Percentiles rank a stretch among this genome's conserved stretches.
phyloP scores from a whole-genome alignment of 2,888 invertebrate species.

The Drosophila crucigera region DNA sequence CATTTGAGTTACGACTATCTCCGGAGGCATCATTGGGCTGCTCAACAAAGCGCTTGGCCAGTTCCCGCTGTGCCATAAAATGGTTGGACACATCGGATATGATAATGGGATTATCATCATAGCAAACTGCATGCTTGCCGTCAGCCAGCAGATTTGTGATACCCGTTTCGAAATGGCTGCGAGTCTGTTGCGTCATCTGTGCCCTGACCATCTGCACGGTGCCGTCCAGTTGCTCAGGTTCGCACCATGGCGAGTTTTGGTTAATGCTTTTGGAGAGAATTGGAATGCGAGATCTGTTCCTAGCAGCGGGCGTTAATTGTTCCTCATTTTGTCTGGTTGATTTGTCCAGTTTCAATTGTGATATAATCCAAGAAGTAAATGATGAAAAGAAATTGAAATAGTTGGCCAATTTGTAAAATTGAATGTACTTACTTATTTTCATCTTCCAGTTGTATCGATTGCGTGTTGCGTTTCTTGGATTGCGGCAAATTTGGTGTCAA shows the following conservation, averaged over 20 bases:
- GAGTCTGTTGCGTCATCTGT: constrained; percentile 26
- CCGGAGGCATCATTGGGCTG: constrained; percentile 12
- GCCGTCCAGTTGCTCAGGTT: constrained; percentile 30
- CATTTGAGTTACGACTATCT: constrained; percentile 45
- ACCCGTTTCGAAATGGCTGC: constrained; percentile 12
- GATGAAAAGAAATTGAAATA: neutral
- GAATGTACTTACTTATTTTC: constrained; percentile 29
- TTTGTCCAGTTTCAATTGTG: neutral
- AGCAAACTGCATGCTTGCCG: constrained; percentile 6
- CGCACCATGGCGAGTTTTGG: constrained; percentile 16
- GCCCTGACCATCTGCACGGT: constrained; percentile 48
- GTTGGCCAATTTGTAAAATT: neutral
- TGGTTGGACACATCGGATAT: constrained; percentile 74
- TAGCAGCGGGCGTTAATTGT: neutral
- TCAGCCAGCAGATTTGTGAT: constrained; percentile 1
- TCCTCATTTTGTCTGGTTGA: neutral
- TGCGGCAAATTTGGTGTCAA: constrained; percentile 72
- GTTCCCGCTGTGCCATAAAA: constrained; percentile 46
- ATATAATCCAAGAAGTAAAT: constrained; percentile 1
- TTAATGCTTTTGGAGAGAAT: constrained; percentile 13
- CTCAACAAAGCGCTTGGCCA: constrained; percentile 10
- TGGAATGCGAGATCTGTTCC: constrained; percentile 40
- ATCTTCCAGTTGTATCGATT: constrained; percentile 27
- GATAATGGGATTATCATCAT: constrained; percentile 71
- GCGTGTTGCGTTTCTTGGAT: constrained; percentile 69